Conservation (phyloP, 2,113 vertebrate genomes). For the Neolamprologus longior region DNA sequence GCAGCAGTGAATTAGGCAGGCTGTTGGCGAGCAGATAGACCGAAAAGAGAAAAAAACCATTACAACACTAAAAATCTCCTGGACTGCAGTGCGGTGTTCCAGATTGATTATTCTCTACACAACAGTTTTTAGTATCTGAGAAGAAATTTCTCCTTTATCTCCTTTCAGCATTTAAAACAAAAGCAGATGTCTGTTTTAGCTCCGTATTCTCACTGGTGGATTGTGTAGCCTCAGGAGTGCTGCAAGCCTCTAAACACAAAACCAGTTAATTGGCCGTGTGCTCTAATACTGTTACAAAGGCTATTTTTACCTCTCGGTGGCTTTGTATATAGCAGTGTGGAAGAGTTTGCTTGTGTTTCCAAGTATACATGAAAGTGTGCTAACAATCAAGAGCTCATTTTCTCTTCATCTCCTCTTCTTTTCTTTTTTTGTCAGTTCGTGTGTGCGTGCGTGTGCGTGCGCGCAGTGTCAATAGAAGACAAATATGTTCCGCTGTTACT, state of each 20-base stretch:
- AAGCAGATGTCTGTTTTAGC: slow-evolving; percentile 2
- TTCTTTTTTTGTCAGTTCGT: neutral
- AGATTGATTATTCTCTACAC: neutral
- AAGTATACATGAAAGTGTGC: neutral
- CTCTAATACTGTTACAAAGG: neutral
- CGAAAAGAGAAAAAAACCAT: neutral
- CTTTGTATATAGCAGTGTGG: neutral
- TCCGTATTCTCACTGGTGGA: neutral
- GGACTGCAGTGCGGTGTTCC: neutral
- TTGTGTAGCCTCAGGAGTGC: neutral
- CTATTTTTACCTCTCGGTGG: slow-evolving; percentile 20
- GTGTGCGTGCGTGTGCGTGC: accelerated
- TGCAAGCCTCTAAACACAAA: slow-evolving; percentile 19
- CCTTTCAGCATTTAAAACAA: neutral
- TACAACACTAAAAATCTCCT: neutral
- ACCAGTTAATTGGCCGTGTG: slow-evolving; percentile 18
- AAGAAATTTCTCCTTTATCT: neutral
- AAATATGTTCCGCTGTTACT: neutral
- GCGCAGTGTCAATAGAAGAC: neutral
- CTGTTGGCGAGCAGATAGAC: neutral
- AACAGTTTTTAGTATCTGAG: neutral
- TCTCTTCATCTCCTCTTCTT: neutral
- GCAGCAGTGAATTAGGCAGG: neutral
- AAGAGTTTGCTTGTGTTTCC: neutral
- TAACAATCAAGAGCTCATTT: neutral